phyloP scores from a whole-genome alignment of 2,797 vertebrate species.

The Chromobotia macracanthus region DNA sequence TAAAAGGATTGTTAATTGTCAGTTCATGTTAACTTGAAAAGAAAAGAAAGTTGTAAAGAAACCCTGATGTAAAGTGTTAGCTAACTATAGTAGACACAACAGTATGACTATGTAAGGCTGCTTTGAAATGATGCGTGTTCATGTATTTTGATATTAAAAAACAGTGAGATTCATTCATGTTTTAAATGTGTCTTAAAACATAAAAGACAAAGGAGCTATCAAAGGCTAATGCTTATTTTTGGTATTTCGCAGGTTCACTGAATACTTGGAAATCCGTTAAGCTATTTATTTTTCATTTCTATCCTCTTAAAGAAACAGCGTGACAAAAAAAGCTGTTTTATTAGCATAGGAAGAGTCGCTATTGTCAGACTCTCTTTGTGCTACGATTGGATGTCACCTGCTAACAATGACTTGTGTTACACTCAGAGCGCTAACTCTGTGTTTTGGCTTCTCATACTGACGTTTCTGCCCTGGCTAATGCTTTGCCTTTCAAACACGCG shows the following conservation, averaged over 20 bases:
- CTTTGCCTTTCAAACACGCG: conserved; percentile 35
- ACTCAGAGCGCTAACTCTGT: conserved; percentile 8
- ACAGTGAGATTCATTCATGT: neutral
- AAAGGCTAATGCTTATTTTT: neutral
- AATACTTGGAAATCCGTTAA: conserved; percentile 13
- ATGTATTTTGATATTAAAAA: too few relatives aligned
- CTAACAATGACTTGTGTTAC: conserved; percentile 32
- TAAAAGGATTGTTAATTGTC: too few relatives aligned
- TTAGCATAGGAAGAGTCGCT: conserved; percentile 2
- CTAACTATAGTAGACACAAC: neutral
- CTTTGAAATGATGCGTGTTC: neutral
- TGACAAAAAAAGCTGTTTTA: conserved; percentile 21
- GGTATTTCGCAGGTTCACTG: neutral
- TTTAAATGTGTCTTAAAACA: neutral
- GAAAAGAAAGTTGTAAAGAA: too few relatives aligned
- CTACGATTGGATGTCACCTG: conserved; percentile 25
- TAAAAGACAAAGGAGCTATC: neutral
- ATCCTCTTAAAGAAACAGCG: neutral
- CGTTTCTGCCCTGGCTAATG: conserved; percentile 28
- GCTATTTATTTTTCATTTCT: conserved; percentile 14
- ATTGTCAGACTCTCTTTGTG: conserved; percentile 25
- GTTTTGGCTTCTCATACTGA: conserved; percentile 25
- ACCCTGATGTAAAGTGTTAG: too few relatives aligned
- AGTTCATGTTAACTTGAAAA: too few relatives aligned
- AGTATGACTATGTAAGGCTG: neutral